Conservation (phyloP, 2,888 invertebrate species). For the Frankliniella fusca region DNA sequence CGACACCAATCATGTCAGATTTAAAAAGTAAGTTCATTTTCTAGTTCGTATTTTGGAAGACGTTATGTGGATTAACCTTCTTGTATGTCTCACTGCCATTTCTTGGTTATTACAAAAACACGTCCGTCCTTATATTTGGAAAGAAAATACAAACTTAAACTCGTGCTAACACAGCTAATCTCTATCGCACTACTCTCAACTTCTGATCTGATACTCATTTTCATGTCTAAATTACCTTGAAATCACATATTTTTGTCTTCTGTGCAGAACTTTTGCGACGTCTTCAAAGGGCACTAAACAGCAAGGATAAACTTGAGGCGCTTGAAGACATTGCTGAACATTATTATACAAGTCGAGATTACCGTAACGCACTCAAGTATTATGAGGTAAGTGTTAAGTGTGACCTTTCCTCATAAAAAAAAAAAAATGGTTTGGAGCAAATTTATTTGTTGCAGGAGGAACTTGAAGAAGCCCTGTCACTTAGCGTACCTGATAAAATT, state of each 20-base stretch:
- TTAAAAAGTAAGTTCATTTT: background rate
- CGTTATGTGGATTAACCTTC: too few species aligned
- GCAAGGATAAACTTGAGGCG: background rate
- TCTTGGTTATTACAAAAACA: background rate
- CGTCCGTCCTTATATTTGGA: background rate
- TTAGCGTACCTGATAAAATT: background rate
- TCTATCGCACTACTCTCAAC: background rate
- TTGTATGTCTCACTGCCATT: too few species aligned
- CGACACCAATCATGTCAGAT: background rate
- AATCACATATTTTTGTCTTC: background rate
- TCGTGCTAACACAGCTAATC: background rate
- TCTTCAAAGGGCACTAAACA: background rate
- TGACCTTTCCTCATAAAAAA: background rate
- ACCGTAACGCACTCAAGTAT: background rate
- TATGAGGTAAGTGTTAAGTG: background rate
- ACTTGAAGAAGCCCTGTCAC: background rate
- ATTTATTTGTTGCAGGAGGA: background rate
- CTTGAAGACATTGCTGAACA: background rate
- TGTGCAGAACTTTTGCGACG: background rate
- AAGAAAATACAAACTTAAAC: background rate
- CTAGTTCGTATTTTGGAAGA: background rate
- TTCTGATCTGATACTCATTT: background rate
- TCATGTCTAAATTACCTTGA: background rate
- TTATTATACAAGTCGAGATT: background rate
- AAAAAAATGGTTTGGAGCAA: background rate